Evolutionary conservation across 1,140 invertebrate species (phyloP), one percentile per base, ranked within the genome.

Genomic region (Trichomalopsis sarcophagae): DNA sequence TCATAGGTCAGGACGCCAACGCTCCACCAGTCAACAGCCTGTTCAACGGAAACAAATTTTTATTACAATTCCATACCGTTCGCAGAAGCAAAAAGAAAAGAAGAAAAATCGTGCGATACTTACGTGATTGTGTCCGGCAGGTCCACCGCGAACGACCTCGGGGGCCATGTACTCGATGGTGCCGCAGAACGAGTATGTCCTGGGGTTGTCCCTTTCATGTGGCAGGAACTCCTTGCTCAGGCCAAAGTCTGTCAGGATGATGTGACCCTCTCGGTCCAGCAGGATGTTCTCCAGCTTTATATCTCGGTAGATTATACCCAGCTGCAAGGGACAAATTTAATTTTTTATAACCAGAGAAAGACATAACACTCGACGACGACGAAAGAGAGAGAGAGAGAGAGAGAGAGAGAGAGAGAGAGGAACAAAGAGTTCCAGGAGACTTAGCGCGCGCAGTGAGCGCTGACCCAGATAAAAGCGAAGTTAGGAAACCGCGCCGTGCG

Each of bases 11-110:
- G 93, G 0, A 99, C 98, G n/a, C 98, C 98, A 0, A 99, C 96
- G 78, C 97, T 98, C 98, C 98, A 99, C 98, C 98, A 99, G 93
- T 99, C 98, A 3, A 99, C 98, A 86, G 97, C 97, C 97, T 98
- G 94, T 74, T 74, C 84, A 40, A 47, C n/a, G 27, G 27, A 27
- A 27, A 27, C 27, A 27, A 27, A 27, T 27, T 27, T 27, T 27
- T 30, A 36, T 69, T 76, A 10, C n/a, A 81, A 81, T 9, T 44
- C 40, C 9, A 36, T 44, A 10, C 1, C 40, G 9, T 62, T 81
- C 30, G 44, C 40, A 27, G 27, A 10, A 44, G 74, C 6, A 1
- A 36, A 7, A 73, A 36, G 9, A 4, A 36, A 7, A 73, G 21
- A 27, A 4, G 13, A 13, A 17, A 36, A 13, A 36, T 23, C 10